Conservation (phyloP, 1,140 invertebrate genomes). For the Drosophila suzukii region DNA sequence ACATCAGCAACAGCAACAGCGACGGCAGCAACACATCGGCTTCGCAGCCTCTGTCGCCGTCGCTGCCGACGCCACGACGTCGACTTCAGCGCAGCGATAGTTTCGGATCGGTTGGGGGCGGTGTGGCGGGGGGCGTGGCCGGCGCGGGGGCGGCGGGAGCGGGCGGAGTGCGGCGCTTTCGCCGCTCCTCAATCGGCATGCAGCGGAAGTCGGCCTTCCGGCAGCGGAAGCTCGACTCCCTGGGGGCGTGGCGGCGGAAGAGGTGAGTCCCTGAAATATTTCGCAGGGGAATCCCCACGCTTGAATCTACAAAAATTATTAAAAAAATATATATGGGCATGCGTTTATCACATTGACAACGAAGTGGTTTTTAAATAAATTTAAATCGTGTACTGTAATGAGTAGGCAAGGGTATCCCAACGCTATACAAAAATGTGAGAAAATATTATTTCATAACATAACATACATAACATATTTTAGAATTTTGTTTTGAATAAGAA, state of each 20-base stretch:
- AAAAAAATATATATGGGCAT: neutral
- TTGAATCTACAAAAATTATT: neutral
- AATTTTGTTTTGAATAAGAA: too few relatives aligned
- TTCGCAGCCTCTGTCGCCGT: neutral
- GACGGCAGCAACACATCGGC: slow-evolving; percentile 14
- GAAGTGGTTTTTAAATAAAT: too few relatives aligned
- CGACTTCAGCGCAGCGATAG: slow-evolving; percentile 49
- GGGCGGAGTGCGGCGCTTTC: slow-evolving; percentile 65
- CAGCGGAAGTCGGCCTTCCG: slow-evolving; percentile 79
- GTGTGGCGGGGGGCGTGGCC: slow-evolving; percentile 14
- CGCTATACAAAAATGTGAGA: too few relatives aligned
- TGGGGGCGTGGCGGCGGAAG: slow-evolving; percentile 74
- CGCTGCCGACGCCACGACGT: slow-evolving; percentile 10
- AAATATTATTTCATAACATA: too few relatives aligned
- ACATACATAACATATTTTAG: too few relatives aligned
- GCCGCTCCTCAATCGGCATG: slow-evolving; percentile 80
- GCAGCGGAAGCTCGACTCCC: slow-evolving; percentile 78
- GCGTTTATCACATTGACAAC: too few relatives aligned
- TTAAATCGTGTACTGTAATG: too few relatives aligned
- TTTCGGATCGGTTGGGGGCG: slow-evolving; percentile 24
- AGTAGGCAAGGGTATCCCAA: too few relatives aligned
- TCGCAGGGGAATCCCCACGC: neutral
- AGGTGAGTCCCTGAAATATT: slow-evolving; percentile 58
- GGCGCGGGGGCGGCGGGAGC: neutral
- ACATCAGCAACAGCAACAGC: slow-evolving; percentile 5